phyloP scores from a whole-genome alignment of 2,797 vertebrate genomes.

The Buphagus erythrorhynchus region DNA sequence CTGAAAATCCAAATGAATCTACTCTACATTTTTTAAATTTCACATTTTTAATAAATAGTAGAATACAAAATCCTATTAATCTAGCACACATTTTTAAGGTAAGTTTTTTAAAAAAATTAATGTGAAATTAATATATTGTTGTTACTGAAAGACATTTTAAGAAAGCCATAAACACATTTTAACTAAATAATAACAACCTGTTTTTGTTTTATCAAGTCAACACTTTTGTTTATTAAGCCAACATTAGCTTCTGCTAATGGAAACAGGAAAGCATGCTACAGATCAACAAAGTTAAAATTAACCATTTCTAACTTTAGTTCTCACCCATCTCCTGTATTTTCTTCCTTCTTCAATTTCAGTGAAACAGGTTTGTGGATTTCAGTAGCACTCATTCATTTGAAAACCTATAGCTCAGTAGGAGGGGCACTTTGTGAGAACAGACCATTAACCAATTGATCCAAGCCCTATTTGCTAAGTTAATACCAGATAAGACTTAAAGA shows the following conservation, averaged over 20 bases:
- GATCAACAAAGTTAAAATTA: neutral
- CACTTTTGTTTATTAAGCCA: neutral
- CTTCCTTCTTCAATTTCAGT: conserved; percentile 13
- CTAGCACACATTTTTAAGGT: neutral
- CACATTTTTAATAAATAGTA: neutral
- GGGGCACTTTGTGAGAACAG: neutral
- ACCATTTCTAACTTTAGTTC: neutral
- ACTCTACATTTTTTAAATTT: neutral
- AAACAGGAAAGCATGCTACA: neutral
- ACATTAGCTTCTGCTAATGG: neutral
- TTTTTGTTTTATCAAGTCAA: neutral
- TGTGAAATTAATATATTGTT: neutral
- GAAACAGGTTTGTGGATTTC: conserved; percentile 1
- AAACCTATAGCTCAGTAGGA: conserved; percentile 18
- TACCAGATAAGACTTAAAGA: conserved; percentile 38
- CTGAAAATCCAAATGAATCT: neutral
- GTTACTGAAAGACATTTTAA: neutral
- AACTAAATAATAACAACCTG: neutral
- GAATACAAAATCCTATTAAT: neutral
- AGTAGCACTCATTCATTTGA: conserved; percentile 32
- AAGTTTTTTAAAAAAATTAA: neutral
- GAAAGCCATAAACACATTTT: neutral
- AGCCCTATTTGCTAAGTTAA: conserved; percentile 43
- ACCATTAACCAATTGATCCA: neutral
- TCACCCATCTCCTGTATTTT: conserved; percentile 60